Evolutionary conservation across 2,888 invertebrate genomes (phyloP).

Genomic region (Drosophila setosimentum): DNA sequence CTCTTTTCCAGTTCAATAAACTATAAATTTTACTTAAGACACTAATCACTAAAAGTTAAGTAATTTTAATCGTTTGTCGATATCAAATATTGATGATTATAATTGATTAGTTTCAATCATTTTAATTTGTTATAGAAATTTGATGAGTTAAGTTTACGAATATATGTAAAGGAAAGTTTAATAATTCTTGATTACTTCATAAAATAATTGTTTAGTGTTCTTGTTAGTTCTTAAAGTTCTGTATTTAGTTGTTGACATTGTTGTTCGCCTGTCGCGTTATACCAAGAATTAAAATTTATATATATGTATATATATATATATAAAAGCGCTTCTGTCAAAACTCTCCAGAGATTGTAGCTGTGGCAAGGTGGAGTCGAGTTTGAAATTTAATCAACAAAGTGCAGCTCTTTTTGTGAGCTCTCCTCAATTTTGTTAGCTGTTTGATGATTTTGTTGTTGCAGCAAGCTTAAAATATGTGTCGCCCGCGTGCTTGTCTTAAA

Average conservation of each 20-base stretch:
- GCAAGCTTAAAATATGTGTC: no score
- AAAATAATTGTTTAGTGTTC: background rate
- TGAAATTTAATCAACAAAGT: constrained; percentile 78
- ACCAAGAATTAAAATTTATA: constrained; percentile 60
- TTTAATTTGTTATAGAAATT: background rate
- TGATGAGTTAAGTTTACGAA: background rate
- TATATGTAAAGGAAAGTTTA: background rate
- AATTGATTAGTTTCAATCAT: background rate
- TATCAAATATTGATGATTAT: background rate
- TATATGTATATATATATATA: no score
- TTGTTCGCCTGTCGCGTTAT: constrained; percentile 30
- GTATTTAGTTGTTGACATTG: constrained; percentile 8
- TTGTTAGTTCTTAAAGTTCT: background rate
- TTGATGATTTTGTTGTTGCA: constrained; percentile 32
- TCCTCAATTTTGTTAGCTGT: constrained; percentile 30
- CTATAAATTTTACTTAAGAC: no score
- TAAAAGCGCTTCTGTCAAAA: constrained; percentile 42
- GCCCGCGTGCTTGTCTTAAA: constrained; percentile 63
- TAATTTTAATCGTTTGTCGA: background rate
- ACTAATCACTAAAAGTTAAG: no score
- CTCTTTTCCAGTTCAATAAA: no score
- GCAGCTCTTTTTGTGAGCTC: constrained; percentile 62
- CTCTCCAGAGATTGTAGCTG: background rate
- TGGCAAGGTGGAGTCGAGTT: constrained; percentile 58
- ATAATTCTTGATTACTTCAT: background rate